A percentile compares a stretch with the other conserved stretches of the same genome.
phyloP scores from a whole-genome alignment of 2,888 invertebrate species.

The Antheraea assamensis region DNA sequence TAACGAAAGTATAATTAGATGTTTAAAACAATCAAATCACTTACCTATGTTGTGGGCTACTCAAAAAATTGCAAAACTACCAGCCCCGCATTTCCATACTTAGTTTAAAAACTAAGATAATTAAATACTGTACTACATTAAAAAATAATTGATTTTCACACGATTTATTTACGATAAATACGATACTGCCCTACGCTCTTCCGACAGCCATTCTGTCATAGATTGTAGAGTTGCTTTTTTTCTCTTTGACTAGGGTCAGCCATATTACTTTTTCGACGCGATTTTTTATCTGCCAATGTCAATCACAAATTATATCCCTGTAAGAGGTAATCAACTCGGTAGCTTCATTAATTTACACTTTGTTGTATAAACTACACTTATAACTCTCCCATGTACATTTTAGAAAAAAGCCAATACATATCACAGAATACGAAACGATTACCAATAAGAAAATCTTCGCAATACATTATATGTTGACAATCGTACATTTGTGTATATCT shows the following conservation, averaged over 20 bases:
- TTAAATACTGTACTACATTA: conserved; percentile 50
- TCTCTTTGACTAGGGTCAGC: not conserved
- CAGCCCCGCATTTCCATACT: conserved; percentile 68
- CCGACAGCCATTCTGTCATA: conserved; percentile 69
- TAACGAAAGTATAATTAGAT: conserved; percentile 46
- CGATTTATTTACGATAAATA: conserved; percentile 59
- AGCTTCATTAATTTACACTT: too few species aligned
- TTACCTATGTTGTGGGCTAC: conserved; percentile 62
- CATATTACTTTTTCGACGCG: not conserved
- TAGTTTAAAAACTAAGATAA: conserved; percentile 40
- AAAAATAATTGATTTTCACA: conserved; percentile 48
- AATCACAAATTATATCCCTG: not conserved
- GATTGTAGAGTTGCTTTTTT: conserved; percentile 27
- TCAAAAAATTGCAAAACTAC: conserved; percentile 52
- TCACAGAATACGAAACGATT: too few species aligned
- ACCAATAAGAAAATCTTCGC: too few species aligned
- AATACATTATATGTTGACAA: too few species aligned
- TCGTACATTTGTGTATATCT: too few species aligned
- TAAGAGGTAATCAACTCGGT: too few species aligned
- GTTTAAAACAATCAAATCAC: conserved; percentile 48
- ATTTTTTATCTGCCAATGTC: not conserved
- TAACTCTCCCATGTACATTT: too few species aligned
- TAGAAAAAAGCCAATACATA: too few species aligned
- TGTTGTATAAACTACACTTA: too few species aligned
- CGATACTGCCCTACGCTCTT: conserved; percentile 60